A percentile compares a stretch with the other conserved stretches of the same genome.
These are phyloP conservation scores for Archips crataeganus DNA, from an alignment of 2,888 invertebrate genomes.

Conservation along the genomic window DNA sequence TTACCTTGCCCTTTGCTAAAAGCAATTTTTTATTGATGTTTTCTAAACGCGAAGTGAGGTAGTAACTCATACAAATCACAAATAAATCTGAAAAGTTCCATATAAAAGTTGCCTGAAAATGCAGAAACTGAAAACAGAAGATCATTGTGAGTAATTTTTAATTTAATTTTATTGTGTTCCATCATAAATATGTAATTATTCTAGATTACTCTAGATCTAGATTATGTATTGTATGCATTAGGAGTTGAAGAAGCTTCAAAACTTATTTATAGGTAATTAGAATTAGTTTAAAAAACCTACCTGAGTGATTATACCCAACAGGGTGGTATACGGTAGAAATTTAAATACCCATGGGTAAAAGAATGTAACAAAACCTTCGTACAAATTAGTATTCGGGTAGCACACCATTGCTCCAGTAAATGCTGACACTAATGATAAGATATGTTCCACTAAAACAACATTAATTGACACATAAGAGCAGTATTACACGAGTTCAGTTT, in stretches of 20 bases:
- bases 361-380: conserved; percentile 67
- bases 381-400: conserved; percentile 51
- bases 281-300: conserved; percentile 49
- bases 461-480: neutral
- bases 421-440: conserved; percentile 69
- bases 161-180: neutral
- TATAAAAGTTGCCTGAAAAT: conserved; percentile 88
- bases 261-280: too few relatives aligned
- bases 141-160: neutral
- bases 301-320: conserved; percentile 68
- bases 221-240: too few relatives aligned
- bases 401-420: conserved; percentile 65
- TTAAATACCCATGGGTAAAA: conserved; percentile 78
- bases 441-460: conserved; percentile 70
- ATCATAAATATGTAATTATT: neutral
- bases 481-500: neutral
- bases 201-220: too few relatives aligned
- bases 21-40: conserved; percentile 84
- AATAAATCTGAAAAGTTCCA: conserved; percentile 92
- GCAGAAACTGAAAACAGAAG: conserved; percentile 75
- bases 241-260: too few relatives aligned
- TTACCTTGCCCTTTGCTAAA: conserved; percentile 75
- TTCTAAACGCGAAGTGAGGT: conserved; percentile 87
- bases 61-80: conserved; percentile 89
- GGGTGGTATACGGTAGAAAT: conserved; percentile 63